These are phyloP conservation scores for Panurus biarmicus DNA, from an alignment of 2,113 vertebrate species.

Conservation along the genomic window DNA sequence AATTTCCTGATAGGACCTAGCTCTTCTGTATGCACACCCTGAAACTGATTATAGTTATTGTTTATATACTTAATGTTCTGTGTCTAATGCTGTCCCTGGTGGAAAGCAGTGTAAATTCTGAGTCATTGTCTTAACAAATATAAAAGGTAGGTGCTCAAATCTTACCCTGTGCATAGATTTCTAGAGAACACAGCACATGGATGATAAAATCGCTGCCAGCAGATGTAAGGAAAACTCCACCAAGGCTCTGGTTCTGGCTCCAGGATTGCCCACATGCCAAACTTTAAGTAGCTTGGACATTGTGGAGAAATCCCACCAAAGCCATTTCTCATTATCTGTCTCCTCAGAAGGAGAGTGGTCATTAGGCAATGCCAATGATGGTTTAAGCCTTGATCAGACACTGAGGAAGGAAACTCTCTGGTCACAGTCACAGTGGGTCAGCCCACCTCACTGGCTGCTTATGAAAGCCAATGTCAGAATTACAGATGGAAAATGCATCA, in stretches of 20 bases:
- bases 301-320: background rate
- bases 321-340: background rate
- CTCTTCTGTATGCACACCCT: background rate
- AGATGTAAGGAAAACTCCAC: background rate
- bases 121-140: accelerated
- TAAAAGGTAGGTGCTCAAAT: background rate
- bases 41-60: background rate
- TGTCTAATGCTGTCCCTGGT: background rate
- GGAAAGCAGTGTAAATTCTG: background rate
- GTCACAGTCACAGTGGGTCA: background rate
- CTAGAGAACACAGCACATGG: background rate
- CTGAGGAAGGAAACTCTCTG: background rate
- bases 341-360: background rate
- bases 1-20: background rate
- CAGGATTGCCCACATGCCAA: background rate
- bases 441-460: background rate
- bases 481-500: background rate
- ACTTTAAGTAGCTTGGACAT: background rate
- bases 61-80: background rate
- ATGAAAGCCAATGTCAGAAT: conserved; percentile 11
- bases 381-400: conserved; percentile 8
- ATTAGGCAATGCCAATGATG: background rate
- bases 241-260: background rate
- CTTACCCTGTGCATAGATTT: background rate
- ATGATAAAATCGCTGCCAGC: background rate